Percentiles rank a stretch among this genome's conserved stretches.
Conservation (phyloP, 2,113 vertebrate species). For the Prinia subflava region DNA sequence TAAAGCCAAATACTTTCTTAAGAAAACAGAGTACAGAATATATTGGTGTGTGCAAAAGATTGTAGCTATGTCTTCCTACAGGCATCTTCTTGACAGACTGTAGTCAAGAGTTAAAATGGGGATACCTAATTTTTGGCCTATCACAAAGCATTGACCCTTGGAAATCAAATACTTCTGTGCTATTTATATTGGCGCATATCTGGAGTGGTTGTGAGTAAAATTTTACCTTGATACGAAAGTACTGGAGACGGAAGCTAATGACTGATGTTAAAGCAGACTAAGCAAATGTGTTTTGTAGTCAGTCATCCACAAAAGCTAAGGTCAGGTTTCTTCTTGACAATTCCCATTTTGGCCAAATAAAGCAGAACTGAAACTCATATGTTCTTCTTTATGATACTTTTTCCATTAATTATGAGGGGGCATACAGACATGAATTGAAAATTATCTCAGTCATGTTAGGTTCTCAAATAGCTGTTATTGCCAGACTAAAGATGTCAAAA, state of each 20-base stretch:
- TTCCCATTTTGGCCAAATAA: neutral
- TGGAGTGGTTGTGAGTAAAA: neutral
- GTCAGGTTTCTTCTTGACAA: neutral
- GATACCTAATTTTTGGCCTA: neutral
- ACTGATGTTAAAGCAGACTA: neutral
- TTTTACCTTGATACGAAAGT: accelerated
- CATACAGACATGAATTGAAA: neutral
- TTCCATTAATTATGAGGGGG: neutral
- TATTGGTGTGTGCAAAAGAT: accelerated
- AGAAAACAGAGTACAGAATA: neutral
- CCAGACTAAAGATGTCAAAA: neutral
- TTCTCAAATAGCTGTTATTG: neutral
- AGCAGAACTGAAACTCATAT: neutral
- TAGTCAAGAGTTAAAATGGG: neutral
- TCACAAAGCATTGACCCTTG: neutral
- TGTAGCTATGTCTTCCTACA: accelerated
- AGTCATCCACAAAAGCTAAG: neutral
- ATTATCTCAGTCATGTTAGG: neutral
- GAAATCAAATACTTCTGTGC: neutral
- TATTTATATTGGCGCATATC: neutral
- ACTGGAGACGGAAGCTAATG: neutral
- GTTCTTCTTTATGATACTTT: neutral
- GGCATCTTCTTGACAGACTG: neutral
- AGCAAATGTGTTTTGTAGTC: neutral
- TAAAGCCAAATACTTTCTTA: neutral